Base-by-base conservation (phyloP, 1,140 invertebrate species). In the Charaxes varanes region DNA sequence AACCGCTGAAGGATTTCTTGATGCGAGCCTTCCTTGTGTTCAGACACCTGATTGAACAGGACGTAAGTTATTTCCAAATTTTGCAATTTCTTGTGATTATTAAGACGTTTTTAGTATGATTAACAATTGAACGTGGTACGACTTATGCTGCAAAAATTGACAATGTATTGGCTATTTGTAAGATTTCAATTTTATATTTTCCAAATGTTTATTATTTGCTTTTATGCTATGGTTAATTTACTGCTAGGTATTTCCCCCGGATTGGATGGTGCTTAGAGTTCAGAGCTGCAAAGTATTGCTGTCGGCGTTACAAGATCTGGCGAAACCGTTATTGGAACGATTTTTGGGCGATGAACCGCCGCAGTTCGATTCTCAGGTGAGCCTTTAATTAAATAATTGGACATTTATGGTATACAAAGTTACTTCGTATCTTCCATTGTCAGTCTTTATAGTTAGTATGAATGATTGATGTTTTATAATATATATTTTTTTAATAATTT, bases 241-340 rank as follows among this genome's bases (percentile, higher is more conserved):
- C 34, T 28, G 44, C 53, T 41, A 87, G 62, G 92, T 98, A 0
- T 99, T 96, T 63, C 92, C 95, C 2, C 82, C 88, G 0, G 96
- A 98, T 69, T 99, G 97, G 97, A 86, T 96, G 31, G 91, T 97
- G 6, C 94, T 99, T 77, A 90, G 94, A 64, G 92, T 98, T 86
- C 90, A 95, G 24, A 92, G 94, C 32, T 97, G 97, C 70, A 91
- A 92, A 82, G 91, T 97, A 3, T 90, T 99, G 37, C 76, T 97
- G 2, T 91, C 91, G 36, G 91, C 95, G 0, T 81, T 98, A 22
- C 89, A 95, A 73, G 93, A 97, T 58, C 89, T 98, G 41, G 93
- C 95, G 3, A 91, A 94, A 61, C 94, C 95, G 2, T 80, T 98
- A 6, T 90, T 92, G 1, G 91, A 93, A 47, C 89, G 93, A 59